phyloP scores from a whole-genome alignment of 2,888 invertebrate species.

The Ischnus inquisitorius region DNA sequence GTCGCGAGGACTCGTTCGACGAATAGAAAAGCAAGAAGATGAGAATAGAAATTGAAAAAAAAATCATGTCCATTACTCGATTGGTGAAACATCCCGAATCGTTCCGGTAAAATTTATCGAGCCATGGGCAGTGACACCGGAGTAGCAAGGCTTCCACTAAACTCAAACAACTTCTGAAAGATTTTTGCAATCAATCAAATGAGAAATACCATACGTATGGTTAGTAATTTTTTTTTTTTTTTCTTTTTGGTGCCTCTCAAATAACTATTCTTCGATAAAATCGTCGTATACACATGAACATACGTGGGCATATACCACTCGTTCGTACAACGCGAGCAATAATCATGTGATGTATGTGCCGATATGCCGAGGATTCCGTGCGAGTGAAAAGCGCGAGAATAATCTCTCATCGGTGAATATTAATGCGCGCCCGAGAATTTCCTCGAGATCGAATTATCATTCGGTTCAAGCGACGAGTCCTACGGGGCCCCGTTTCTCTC shows the following conservation, averaged over 20 bases:
- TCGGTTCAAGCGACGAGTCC: slow-evolving; percentile 28
- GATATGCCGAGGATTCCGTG: slow-evolving; percentile 42
- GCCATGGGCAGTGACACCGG: background rate
- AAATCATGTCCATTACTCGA: slow-evolving; percentile 45
- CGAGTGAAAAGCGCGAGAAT: slow-evolving; percentile 30
- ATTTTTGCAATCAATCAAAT: background rate
- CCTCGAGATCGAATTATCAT: slow-evolving; percentile 56
- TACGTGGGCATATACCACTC: background rate
- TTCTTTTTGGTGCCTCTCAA: background rate
- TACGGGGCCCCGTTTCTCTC: slow-evolving; percentile 25
- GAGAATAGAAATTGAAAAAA: slow-evolving; percentile 6
- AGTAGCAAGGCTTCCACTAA: background rate
- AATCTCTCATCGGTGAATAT: slow-evolving; percentile 60
- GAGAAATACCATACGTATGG: background rate
- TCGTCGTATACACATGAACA: background rate
- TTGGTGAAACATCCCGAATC: slow-evolving; percentile 40
- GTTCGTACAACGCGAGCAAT: slow-evolving; percentile 1
- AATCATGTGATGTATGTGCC: slow-evolving; percentile 34
- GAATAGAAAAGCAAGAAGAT: background rate
- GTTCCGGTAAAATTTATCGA: slow-evolving; percentile 13
- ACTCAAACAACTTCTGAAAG: background rate
- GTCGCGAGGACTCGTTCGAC: background rate
- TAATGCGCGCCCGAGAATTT: slow-evolving; percentile 45
- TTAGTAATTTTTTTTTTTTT: background rate
- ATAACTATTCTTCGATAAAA: background rate